Evolutionary conservation across 2,113 vertebrate genomes (phyloP).

Genomic region (Nycticebus coucang): DNA sequence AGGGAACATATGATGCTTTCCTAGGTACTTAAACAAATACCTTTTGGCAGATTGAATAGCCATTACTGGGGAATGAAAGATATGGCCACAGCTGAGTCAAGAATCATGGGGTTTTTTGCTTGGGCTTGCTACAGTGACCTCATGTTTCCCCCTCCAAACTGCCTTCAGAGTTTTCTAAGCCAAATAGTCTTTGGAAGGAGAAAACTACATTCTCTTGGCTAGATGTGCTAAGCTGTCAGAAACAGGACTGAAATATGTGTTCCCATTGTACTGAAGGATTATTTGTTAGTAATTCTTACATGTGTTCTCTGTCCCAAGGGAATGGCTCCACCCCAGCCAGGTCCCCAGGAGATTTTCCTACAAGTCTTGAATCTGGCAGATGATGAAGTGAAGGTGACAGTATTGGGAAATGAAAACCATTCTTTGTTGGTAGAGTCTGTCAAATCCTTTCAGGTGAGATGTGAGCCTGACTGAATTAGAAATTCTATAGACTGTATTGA

Average conservation of each 20-base stretch:
- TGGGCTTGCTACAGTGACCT: neutral
- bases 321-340: slow-evolving; percentile 86
- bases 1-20: neutral
- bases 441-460: slow-evolving; percentile 87
- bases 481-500: neutral
- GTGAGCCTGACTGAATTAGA: neutral
- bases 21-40: neutral
- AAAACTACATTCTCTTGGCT: neutral
- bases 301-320: slow-evolving; percentile 84
- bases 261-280: neutral
- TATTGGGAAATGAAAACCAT: slow-evolving; percentile 74
- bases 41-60: neutral
- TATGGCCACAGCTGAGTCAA: neutral
- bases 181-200: neutral
- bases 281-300: slow-evolving; percentile 32
- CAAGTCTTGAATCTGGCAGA: slow-evolving; percentile 92
- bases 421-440: slow-evolving; percentile 83
- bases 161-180: slow-evolving; percentile 8
- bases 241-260: neutral
- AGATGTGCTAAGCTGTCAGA: neutral
- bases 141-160: neutral
- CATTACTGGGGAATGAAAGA: neutral
- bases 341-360: slow-evolving; percentile 87
- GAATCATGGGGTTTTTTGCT: neutral
- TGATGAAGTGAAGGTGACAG: slow-evolving; percentile 82